phyloP scores from a whole-genome alignment of 2,888 invertebrate species.

The Tachina grossa region DNA sequence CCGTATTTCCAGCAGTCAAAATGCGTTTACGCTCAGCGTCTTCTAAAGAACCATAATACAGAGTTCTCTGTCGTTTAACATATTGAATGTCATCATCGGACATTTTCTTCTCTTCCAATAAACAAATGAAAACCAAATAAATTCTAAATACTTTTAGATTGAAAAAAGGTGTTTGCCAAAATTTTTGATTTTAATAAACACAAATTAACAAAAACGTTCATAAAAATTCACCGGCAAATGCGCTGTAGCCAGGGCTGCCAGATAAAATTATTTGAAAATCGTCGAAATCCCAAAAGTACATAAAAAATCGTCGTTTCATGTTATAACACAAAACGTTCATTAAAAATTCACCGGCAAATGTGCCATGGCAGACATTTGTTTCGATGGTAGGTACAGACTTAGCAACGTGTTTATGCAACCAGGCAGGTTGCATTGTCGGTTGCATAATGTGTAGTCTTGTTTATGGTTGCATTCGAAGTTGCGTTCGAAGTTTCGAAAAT shows the following conservation, averaged over 20 bases:
- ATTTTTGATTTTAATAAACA: conserved; percentile 17
- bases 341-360: conserved; percentile 52
- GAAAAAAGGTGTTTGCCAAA: conserved; percentile 43
- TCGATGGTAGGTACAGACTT: too few species aligned
- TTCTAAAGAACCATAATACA: conserved; percentile 96
- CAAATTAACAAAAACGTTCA: conserved; percentile 61
- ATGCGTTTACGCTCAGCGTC: conserved; percentile 90
- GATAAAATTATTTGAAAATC: not conserved
- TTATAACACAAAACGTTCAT: too few species aligned
- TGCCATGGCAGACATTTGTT: not conserved
- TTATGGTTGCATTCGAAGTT: too few species aligned
- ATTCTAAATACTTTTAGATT: conserved; percentile 7
- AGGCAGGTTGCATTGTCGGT: too few species aligned
- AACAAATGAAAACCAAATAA: conserved; percentile 42
- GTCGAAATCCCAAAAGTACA: too few species aligned
- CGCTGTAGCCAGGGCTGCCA: not conserved
- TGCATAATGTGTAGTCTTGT: too few species aligned
- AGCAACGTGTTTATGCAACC: too few species aligned
- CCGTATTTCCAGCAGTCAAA: conserved; percentile 68
- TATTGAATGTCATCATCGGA: conserved; percentile 91
- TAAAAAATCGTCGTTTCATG: too few species aligned
- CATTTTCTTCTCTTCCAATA: conserved; percentile 83
- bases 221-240: conserved; percentile 51
- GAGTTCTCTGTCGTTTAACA: conserved; percentile 89
- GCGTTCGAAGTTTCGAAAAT: too few species aligned